Evolutionary conservation across 1,140 invertebrate species (phyloP).

Genomic region (Scaptodrosophila lebanonensis): DNA sequence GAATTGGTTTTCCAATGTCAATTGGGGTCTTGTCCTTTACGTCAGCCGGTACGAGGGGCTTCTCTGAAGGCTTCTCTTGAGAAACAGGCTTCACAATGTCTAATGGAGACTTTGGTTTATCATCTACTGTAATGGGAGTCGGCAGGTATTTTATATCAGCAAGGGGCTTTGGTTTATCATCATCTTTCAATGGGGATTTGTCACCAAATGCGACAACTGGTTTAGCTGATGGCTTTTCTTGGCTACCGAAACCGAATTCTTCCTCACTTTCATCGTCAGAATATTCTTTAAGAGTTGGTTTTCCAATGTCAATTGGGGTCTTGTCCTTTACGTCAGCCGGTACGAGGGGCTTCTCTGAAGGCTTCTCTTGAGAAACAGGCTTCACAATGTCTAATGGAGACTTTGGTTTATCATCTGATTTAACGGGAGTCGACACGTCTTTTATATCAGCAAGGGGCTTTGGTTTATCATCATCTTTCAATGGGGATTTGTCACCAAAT

Average conservation of each 20-base stretch:
- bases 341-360: too few relatives aligned
- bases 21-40: too few relatives aligned
- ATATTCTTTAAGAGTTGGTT: constrained; percentile 1
- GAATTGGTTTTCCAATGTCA: too few relatives aligned
- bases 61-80: too few relatives aligned
- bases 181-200: not conserved
- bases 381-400: not conserved
- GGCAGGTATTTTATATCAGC: too few relatives aligned
- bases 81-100: too few relatives aligned
- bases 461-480: constrained; percentile 7
- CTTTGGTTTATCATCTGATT: constrained; percentile 3
- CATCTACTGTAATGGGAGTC: constrained; percentile 8
- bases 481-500: not conserved
- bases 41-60: too few relatives aligned
- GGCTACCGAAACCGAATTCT: constrained; percentile 6
- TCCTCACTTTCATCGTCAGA: constrained; percentile 13
- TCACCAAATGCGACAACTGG: not conserved
- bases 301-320: not conserved
- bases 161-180: constrained; percentile 8
- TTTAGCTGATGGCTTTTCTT: constrained; percentile 4
- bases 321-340: too few relatives aligned
- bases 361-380: not conserved
- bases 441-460: not conserved
- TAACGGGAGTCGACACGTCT: not conserved
- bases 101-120: constrained; percentile 14